Base-by-base conservation (phyloP, 2,797 vertebrate species). In the Tragopan temminckii region DNA sequence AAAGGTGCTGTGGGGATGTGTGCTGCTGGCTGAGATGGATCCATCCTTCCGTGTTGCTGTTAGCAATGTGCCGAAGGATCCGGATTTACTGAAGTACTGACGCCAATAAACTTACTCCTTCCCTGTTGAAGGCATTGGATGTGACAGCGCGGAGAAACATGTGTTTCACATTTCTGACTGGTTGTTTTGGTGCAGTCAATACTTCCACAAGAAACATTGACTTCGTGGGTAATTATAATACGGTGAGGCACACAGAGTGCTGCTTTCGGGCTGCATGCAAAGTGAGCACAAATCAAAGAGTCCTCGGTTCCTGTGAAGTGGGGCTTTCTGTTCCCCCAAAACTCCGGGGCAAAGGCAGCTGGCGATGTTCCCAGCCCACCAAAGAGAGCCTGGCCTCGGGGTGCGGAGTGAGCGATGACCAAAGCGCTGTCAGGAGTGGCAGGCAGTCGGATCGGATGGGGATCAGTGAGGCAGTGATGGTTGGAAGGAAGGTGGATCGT, bases 111-210 rank as follows among this genome's bases (percentile, higher is more conserved):
- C 91, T 97, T 95, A 46, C 61, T 82, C 80, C 25, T 64, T 75
- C 61, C 62, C 27, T 53, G 71, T 45, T 82, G 94, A 93, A 96
- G 80, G 88, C 85, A 63, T 86, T 68, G 94, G 91, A 95, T 95
- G 90, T 91, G 95, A 88, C 90, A 91, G 93, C 24, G 80, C 93
- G 66, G 89, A 90, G 92, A 88, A 87, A 94, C 94, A 97, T 97
- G 96, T 94, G 96, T 95, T 96, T 96, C 85, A 77, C 92, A 80
- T 96, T 95, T 92, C 94, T 94, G 93, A 93, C 96, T 70, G 93
- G 77, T 91, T 94, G 97, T 94, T 96, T 95, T 94, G 95, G 93
- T 93, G 95, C 97, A 96, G 83, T 94, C 94, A 91, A 85, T 92
- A 82, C 89, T 91, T 94, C 89, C 92, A 74, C 93, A 27, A 95